These are phyloP conservation scores for Melanophora roralis DNA, from an alignment of 2,888 invertebrate genomes.

Conservation along the genomic window DNA sequence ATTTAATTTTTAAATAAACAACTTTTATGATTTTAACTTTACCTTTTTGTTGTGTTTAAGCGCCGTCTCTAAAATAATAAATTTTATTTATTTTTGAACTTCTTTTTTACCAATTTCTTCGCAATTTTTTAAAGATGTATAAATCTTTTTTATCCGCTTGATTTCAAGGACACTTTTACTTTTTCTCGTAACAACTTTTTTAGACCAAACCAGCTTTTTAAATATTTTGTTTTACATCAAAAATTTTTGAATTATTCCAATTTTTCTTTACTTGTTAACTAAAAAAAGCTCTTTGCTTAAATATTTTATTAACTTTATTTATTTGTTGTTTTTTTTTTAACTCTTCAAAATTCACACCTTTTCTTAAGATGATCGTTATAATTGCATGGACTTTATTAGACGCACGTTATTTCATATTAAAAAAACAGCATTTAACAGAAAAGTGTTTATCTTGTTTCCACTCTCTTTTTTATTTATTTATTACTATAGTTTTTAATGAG, in stretches of 20 bases:
- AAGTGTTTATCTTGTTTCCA: not conserved
- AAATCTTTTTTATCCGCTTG: not conserved
- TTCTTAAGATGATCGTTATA: conserved; percentile 4
- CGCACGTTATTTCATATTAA: conserved; percentile 31
- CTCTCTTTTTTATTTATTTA: conserved; percentile 24
- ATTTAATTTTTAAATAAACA: too few species aligned
- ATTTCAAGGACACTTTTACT: conserved; percentile 61
- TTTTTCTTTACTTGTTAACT: not conserved
- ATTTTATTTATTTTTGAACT: too few species aligned
- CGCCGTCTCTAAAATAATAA: too few species aligned
- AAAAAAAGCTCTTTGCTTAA: conserved; percentile 15
- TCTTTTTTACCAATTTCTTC: conserved; percentile 13
- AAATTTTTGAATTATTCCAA: not conserved
- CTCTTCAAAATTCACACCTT: conserved; percentile 38
- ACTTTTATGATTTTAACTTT: too few species aligned
- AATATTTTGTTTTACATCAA: not conserved
- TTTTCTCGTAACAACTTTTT: not conserved
- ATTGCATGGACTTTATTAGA: conserved; percentile 16
- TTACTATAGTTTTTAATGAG: not conserved
- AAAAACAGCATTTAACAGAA: conserved; percentile 4
- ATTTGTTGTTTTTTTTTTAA: conserved; percentile 8
- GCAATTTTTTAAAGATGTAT: not conserved
- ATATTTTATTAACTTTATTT: conserved; percentile 26
- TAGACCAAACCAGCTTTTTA: not conserved
- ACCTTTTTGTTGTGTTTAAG: too few species aligned